A percentile compares a stretch with the other conserved stretches of the same genome.
Evolutionary conservation across 2,888 invertebrate genomes (phyloP).

Genomic region (Chrysopilus asiliformis): DNA sequence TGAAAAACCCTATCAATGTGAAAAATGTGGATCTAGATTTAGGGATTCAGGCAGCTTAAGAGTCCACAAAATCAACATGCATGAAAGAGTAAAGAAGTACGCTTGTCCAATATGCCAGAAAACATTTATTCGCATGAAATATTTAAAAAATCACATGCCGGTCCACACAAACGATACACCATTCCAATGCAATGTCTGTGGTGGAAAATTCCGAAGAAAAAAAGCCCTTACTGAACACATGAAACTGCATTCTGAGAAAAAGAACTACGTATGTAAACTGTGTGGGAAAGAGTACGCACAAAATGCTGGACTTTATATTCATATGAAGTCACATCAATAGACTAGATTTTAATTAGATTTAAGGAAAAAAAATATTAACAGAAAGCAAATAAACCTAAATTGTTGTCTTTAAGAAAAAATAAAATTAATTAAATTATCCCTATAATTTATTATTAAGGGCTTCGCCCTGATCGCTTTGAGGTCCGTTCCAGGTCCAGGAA

Average conservation of each 20-base stretch:
- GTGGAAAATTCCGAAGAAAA: neutral
- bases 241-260: neutral
- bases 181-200: constrained; percentile 11
- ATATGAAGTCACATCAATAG: neutral
- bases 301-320: too few relatives aligned
- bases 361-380: neutral
- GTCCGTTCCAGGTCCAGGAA: too few relatives aligned
- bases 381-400: too few relatives aligned
- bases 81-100: constrained; percentile 11
- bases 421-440: too few relatives aligned
- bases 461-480: too few relatives aligned
- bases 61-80: constrained; percentile 8
- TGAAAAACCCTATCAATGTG: constrained; percentile 11
- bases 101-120: constrained; percentile 8
- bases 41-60: constrained; percentile 9
- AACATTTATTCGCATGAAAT: constrained; percentile 8
- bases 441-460: too few relatives aligned
- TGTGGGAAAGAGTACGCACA: too few relatives aligned
- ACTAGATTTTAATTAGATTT: neutral
- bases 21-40: constrained; percentile 7
- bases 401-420: too few relatives aligned
- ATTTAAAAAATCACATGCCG: constrained; percentile 8
- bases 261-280: neutral
- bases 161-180: constrained; percentile 9
- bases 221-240: neutral